Evolutionary conservation across 2,113 vertebrate genomes (phyloP).

Genomic region (Toxostoma redivivum): DNA sequence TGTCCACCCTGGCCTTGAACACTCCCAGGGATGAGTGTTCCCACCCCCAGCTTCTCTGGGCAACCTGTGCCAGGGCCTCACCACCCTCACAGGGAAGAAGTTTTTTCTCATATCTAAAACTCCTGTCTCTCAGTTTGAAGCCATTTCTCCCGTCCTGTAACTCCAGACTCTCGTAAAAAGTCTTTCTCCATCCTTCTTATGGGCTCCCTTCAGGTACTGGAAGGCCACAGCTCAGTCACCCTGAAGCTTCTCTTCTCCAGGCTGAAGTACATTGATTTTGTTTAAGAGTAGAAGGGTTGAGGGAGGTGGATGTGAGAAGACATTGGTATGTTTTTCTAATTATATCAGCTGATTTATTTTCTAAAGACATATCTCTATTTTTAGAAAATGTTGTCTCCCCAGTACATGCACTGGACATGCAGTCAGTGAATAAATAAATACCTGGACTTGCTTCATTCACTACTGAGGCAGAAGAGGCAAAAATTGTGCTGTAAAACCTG

Average conservation of each 20-base stretch:
- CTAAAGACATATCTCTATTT: not conserved
- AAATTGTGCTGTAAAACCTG: not conserved
- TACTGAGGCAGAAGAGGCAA: not conserved
- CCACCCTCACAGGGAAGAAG: not conserved
- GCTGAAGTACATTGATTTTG: not conserved
- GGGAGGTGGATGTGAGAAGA: not conserved
- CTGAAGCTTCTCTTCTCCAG: not conserved
- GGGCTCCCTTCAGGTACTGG: not conserved
- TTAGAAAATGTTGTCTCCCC: not conserved
- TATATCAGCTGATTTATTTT: not conserved
- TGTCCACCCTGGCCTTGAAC: not conserved
- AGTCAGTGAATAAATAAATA: not conserved
- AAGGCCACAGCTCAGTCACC: not conserved
- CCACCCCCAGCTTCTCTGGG: not conserved
- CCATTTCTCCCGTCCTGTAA: not conserved
- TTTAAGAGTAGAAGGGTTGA: not conserved
- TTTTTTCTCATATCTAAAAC: not conserved
- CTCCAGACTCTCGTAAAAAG: not conserved
- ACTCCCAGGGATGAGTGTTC: not conserved
- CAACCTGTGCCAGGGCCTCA: not conserved
- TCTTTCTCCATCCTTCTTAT: not conserved
- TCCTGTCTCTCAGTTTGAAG: not conserved
- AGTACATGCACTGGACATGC: not conserved
- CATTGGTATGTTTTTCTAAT: not conserved
- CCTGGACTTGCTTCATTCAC: not conserved